Base-by-base conservation (phyloP, 2,888 invertebrate species). In the Papilio gigon region DNA sequence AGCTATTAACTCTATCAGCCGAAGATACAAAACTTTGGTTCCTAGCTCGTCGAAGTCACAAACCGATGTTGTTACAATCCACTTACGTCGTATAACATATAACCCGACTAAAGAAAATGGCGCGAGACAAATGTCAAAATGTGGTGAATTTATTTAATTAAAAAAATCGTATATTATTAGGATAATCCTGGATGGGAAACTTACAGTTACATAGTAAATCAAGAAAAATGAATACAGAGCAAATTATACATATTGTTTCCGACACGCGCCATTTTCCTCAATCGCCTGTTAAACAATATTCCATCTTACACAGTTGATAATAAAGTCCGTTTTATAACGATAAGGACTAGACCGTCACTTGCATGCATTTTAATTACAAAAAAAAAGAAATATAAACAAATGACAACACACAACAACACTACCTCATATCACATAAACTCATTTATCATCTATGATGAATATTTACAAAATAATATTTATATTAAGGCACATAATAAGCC, bases 21-120 rank as follows among this genome's bases (percentile, higher is more conserved):
- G 82, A 86, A 84, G 87, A 88, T 88, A 89, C 79, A 88, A 88
- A 88, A 87, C 91, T 92, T 92, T 92, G 91, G 91, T 92, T 85
- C 84, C 86, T 90, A 92, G 91, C 91, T 89, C 88, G 87, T 75
- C 77, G 75, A 65, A 71, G 73, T 74, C 77, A 78, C 79, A 80
- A 81, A 81, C 82, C 74, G 35, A 81, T 78, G 74, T 71, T 72
- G 76, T 75, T 65, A 61, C 66, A 71, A 44, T 42, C 35, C 59
- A 66, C 30, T 25, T 27, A 40, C 25, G 17, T 35, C 22, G n/a
- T n/a, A 22, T 17, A 47, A 44, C 20, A 17, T 30, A 30, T 33
- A 44, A 9, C 9, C 14, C 30, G 44, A 30, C 30, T 44, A 12
- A 47, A 14, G 0, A 33, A 63, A 63, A 63, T 63, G 63, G 47